These are phyloP conservation scores for Cyanoliseus patagonus DNA, from an alignment of 2,113 vertebrate genomes.

Conservation along the genomic window DNA sequence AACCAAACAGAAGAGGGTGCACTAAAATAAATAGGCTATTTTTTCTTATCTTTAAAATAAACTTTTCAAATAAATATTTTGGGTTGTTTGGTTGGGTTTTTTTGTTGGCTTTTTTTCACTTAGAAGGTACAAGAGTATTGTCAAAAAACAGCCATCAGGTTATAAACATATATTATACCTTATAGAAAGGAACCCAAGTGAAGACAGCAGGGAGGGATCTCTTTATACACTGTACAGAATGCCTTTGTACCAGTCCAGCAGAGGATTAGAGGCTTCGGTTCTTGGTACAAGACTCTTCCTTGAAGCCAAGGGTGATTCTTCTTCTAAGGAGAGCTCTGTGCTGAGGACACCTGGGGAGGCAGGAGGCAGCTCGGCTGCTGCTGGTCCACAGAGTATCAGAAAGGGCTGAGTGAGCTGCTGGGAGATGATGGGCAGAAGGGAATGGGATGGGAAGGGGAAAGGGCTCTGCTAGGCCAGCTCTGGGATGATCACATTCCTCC, in stretches of 20 bases:
- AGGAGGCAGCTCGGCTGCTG: neutral
- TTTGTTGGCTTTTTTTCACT: neutral
- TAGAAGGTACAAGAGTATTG: conserved; percentile 57
- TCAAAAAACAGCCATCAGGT: conserved; percentile 37
- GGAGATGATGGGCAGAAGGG: neutral
- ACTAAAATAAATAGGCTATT: conserved; percentile 70
- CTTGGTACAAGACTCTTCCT: neutral
- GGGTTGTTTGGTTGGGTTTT: neutral
- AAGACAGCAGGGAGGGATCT: neutral
- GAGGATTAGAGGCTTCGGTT: neutral
- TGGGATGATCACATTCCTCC: neutral
- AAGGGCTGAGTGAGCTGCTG: neutral
- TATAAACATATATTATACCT: conserved; percentile 53
- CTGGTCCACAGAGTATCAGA: neutral
- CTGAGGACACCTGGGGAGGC: neutral
- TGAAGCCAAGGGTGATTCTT: neutral
- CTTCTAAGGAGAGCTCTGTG: neutral
- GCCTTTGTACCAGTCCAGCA: neutral
- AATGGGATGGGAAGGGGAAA: neutral
- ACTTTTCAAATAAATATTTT: conserved; percentile 74
- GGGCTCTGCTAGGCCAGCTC: neutral
- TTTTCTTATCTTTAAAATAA: conserved; percentile 71
- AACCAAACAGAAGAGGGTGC: conserved; percentile 55
- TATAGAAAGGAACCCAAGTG: neutral
- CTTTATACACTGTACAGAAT: conserved; percentile 34